These are phyloP conservation scores for Psittacula derbiana DNA, from an alignment of 2,797 vertebrate genomes.

Conservation along the genomic window DNA sequence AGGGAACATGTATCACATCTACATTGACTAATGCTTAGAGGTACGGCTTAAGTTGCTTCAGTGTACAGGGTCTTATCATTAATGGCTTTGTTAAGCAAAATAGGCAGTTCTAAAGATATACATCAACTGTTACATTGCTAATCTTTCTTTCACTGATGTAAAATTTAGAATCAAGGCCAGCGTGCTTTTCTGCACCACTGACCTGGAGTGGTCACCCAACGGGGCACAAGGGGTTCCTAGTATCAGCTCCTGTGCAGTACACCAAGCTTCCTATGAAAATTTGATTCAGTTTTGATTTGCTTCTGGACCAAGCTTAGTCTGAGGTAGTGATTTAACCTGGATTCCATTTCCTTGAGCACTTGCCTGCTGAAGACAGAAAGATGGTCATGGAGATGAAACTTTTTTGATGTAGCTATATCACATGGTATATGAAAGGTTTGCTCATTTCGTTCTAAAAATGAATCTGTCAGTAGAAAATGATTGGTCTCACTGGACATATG, in stretches of 20 bases:
- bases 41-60: background rate
- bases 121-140: background rate
- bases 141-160: background rate
- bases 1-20: background rate
- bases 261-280: background rate
- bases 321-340: background rate
- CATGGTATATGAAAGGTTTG: background rate
- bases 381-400: background rate
- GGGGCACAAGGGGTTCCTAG: background rate
- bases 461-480: conserved; percentile 29
- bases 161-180: background rate
- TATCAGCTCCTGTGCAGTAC: background rate
- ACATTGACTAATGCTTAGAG: background rate
- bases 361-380: background rate
- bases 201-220: background rate
- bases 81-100: background rate
- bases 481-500: conserved; percentile 29
- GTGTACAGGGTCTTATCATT: background rate
- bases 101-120: background rate
- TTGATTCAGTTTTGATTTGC: background rate
- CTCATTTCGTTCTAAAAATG: conserved; percentile 35
- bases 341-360: background rate
- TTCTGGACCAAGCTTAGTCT: background rate
- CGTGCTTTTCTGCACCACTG: background rate
- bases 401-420: background rate